Percentiles rank a stretch among this genome's conserved stretches.
Conservation (phyloP, 2,797 vertebrate genomes). For the Nyctalus aviator region DNA sequence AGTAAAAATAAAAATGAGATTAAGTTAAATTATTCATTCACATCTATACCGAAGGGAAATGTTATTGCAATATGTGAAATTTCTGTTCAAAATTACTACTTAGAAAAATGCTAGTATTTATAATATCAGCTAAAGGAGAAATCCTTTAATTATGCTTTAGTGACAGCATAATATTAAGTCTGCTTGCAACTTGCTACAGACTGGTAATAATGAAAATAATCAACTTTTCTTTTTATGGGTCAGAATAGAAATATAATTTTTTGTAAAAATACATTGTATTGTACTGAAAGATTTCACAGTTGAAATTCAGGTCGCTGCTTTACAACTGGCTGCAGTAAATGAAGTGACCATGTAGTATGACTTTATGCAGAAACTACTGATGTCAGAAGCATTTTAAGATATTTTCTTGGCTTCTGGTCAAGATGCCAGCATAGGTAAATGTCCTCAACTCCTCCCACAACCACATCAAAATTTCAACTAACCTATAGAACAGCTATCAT, state of each 20-base stretch:
- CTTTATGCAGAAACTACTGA: conserved; percentile 89
- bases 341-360: conserved; percentile 88
- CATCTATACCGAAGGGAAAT: conserved; percentile 31
- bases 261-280: not conserved
- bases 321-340: conserved; percentile 70
- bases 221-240: conserved; percentile 43
- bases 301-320: conserved; percentile 79
- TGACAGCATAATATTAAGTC: conserved; percentile 40
- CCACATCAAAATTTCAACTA: not conserved
- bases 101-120: conserved; percentile 57
- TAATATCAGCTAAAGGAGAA: conserved; percentile 20
- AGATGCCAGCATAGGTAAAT: not conserved
- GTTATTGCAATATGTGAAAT: conserved; percentile 18
- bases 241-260: conserved; percentile 64
- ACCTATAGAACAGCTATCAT: not conserved
- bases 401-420: conserved; percentile 71
- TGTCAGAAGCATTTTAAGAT: conserved; percentile 85
- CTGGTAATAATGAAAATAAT: conserved; percentile 47
- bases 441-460: not conserved
- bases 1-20: conserved; percentile 62
- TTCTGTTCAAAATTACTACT: conserved; percentile 60
- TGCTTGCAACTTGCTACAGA: conserved; percentile 18
- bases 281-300: conserved; percentile 57
- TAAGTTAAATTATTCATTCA: conserved; percentile 53
- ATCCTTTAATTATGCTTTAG: conserved; percentile 39